Evolutionary conservation across 1,140 invertebrate species (phyloP), one percentile per base, ranked within the genome.

Genomic region (Drosophila willistoni): DNA sequence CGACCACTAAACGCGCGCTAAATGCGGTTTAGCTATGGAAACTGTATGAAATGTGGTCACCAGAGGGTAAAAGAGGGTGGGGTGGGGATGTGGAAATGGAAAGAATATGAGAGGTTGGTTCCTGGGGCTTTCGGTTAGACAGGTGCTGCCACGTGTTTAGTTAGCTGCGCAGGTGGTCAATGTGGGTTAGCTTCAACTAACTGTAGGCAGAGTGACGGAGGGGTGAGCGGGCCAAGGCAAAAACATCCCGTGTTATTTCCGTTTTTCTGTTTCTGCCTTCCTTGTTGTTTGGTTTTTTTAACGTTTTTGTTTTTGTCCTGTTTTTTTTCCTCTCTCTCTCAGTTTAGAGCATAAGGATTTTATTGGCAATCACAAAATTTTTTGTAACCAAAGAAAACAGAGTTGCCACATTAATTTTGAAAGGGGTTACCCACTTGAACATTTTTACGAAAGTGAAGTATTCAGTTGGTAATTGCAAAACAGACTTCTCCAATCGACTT

Each of bases 1-100:
- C 77, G 84, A 87, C 83, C 83, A 82, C 83, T 87, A 87, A 87
- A 87, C 79, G 83, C 84, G 83, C 83, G 84, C 83, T 89, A 87
- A 87, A 89, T 87, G 83, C 83, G 83, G 83, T 89, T 83, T 66
- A 83, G 83, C 83, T 85, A 84, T 78, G 74, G 75, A 71, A 78
- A 67, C 82, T 87, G 76, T 82, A 86, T 86, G 83, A 86, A 86
- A 87, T 86, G 83, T 79, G 83, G 78, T 65, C 68, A 47, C 59
- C 59, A 55, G 42, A 44, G 74, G 64, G 6, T 12, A 19, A 39
- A 5, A 39, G n/a, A 0, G n/a, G 17, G 22, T 4, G 42, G 7
- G 25, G n/a, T 36, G 7, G 25, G n/a, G 44, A 17, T 7, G 5
- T 13, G 44, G 22, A 6, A 3, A 34, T 22, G n/a, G 6, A 2